Evolutionary conservation across 2,113 vertebrate genomes (phyloP).

Genomic region (Ictalurus furcatus): DNA sequence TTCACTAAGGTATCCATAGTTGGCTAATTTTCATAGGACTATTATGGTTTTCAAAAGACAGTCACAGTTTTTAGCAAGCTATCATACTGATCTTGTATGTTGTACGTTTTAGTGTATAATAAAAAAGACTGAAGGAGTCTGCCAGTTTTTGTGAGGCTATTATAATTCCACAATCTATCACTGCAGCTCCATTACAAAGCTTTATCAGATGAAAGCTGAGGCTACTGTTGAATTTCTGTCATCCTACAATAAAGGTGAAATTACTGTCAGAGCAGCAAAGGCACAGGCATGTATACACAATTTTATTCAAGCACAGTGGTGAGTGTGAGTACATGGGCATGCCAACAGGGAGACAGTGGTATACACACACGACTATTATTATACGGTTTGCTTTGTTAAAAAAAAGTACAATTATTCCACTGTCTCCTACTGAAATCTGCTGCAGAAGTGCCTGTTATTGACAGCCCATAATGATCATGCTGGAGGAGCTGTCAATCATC

Average conservation of each 20-base stretch:
- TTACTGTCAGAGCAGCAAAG: constrained; percentile 2
- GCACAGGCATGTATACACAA: neutral
- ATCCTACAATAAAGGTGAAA: neutral
- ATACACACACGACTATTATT: constrained; percentile 20
- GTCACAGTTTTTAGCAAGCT: neutral
- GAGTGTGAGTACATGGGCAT: neutral
- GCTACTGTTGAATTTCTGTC: neutral
- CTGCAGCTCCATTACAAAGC: neutral
- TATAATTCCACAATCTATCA: neutral
- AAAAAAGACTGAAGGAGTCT: neutral
- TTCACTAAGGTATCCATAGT: neutral
- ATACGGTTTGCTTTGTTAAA: constrained; percentile 21
- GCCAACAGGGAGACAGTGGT: neutral
- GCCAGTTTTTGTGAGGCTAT: neutral
- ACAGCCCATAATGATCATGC: constrained; percentile 36
- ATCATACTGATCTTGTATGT: neutral
- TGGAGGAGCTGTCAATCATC: constrained; percentile 36
- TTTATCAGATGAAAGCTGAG: neutral
- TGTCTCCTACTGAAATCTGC: neutral
- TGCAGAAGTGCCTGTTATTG: neutral
- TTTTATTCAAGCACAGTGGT: neutral
- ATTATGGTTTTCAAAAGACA: neutral
- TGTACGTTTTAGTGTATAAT: neutral
- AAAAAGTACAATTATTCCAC: constrained; percentile 23
- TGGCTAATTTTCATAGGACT: neutral